Evolutionary conservation across 1,140 invertebrate genomes (phyloP).

Genomic region (Planococcus citri): DNA sequence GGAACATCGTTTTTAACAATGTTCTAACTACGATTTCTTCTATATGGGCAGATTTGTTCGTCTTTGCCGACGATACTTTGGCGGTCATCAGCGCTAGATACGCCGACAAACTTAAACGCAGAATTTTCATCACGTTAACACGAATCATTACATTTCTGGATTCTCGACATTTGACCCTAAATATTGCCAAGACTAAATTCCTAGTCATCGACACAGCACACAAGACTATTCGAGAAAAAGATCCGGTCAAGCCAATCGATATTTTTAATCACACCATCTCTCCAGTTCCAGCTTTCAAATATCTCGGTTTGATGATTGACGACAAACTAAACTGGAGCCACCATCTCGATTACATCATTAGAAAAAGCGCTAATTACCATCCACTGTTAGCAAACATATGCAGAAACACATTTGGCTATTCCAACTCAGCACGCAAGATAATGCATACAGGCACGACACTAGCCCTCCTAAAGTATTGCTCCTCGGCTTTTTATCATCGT

Average conservation of each 20-base stretch:
- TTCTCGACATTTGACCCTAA: not conserved
- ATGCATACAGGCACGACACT: not conserved
- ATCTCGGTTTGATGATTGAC: not conserved
- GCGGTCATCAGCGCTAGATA: not conserved
- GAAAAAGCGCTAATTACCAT: not conserved
- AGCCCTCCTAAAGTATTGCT: not conserved
- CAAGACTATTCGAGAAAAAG: not conserved
- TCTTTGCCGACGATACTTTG: slow-evolving; percentile 4
- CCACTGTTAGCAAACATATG: not conserved
- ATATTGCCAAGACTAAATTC: not conserved
- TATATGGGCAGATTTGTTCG: not conserved
- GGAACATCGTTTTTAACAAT: slow-evolving; percentile 12
- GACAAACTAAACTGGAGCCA: not conserved
- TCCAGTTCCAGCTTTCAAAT: not conserved
- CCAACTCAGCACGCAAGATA: not conserved
- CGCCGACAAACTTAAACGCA: too few relatives aligned
- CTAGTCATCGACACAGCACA: not conserved
- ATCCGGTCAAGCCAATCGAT: not conserved
- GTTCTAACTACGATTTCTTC: not conserved
- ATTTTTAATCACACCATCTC: not conserved
- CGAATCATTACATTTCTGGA: not conserved
- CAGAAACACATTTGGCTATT: not conserved
- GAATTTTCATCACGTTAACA: not conserved
- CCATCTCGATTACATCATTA: not conserved
- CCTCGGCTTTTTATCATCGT: not conserved